Conservation (phyloP, 2,797 vertebrate genomes). For the Propithecus deckenii region DNA sequence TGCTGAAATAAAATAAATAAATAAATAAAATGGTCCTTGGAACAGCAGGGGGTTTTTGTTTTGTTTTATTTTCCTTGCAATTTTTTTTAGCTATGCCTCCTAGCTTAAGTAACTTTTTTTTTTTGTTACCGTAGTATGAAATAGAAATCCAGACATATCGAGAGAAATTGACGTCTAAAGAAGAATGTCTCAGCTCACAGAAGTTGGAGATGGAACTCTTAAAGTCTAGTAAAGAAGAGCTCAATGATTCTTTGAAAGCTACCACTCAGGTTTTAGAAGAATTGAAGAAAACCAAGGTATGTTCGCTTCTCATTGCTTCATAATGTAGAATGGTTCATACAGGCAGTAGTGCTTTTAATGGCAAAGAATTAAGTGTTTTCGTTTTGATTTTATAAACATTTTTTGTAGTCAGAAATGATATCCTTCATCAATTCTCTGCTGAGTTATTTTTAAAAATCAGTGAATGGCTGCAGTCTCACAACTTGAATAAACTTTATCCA, state of each 20-base stretch:
- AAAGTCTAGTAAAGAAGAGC: constrained; percentile 80
- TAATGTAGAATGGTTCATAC: neutral
- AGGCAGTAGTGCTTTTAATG: neutral
- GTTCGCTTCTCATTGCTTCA: neutral
- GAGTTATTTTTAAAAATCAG: neutral
- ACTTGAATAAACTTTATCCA: neutral
- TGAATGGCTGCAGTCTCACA: neutral
- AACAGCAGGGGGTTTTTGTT: neutral
- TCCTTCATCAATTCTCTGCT: neutral
- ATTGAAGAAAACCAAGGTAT: constrained; percentile 82
- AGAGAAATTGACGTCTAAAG: constrained; percentile 74
- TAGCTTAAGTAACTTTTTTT: neutral
- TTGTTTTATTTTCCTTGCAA: neutral
- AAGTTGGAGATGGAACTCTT: constrained; percentile 80
- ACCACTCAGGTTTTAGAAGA: constrained; percentile 74
- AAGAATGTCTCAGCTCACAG: constrained; percentile 76
- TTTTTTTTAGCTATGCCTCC: neutral
- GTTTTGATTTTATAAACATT: neutral
- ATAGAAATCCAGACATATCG: constrained; percentile 75
- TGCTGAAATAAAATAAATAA: neutral
- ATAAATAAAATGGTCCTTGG: neutral
- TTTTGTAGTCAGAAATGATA: neutral
- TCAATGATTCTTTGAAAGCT: constrained; percentile 79
- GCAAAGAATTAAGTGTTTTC: neutral
- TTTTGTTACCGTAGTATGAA: constrained; percentile 73